These are phyloP conservation scores for Chaetodon trifascialis DNA, from an alignment of 2,113 vertebrate genomes.

Conservation along the genomic window DNA sequence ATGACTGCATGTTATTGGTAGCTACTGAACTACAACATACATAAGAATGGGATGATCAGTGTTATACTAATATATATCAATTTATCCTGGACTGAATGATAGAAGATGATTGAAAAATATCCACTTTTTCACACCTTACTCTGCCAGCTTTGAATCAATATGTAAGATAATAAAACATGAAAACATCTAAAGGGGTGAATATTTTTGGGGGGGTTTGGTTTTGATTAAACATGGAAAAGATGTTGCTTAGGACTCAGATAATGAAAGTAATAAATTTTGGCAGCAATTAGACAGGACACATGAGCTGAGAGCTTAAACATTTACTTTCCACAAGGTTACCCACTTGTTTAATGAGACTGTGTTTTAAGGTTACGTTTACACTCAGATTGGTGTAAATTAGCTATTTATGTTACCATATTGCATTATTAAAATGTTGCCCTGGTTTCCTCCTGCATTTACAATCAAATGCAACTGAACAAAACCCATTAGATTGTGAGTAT, in stretches of 20 bases:
- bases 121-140: no score
- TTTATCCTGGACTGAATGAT: background rate
- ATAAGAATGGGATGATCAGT: background rate
- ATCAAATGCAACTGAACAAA: background rate
- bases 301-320: no score
- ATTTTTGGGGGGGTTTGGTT: background rate
- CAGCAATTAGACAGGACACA: no score
- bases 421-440: background rate
- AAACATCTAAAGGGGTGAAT: background rate
- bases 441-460: background rate
- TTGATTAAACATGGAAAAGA: background rate
- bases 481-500: background rate
- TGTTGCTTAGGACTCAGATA: background rate
- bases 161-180: background rate
- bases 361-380: no score
- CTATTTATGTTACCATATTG: background rate
- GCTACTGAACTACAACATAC: background rate
- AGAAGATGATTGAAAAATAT: background rate
- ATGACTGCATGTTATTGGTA: background rate
- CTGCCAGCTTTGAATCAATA: background rate
- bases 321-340: no score
- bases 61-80: background rate
- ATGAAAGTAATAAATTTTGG: background rate
- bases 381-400: background rate
- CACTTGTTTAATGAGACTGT: background rate